Percentiles rank a stretch among this genome's conserved stretches.
Evolutionary conservation across 2,888 invertebrate genomes (phyloP).

Genomic region (Brachynemurus nebulosus): DNA sequence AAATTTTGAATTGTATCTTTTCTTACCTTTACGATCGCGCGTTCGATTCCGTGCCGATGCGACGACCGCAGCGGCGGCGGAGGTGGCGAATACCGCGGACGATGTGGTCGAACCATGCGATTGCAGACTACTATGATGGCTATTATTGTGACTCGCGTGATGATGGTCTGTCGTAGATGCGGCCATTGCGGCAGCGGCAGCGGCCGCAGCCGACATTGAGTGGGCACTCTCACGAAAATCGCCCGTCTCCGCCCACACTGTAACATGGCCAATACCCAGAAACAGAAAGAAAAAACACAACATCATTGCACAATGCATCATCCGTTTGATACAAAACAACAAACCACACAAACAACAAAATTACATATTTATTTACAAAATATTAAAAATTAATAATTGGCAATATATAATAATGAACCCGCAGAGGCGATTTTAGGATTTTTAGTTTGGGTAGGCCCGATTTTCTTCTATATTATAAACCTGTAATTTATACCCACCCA

Average conservation of each 20-base stretch:
- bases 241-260: constrained; percentile 84
- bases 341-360: no score
- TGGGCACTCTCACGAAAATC: constrained; percentile 77
- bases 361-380: no score
- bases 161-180: constrained; percentile 19
- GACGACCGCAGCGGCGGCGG: constrained; percentile 44
- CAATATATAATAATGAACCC: no score
- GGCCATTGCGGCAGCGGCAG: constrained; percentile 47
- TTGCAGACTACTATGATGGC: background rate
- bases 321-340: no score
- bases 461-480: no score
- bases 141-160: constrained; percentile 17
- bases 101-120: background rate
- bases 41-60: constrained; percentile 41
- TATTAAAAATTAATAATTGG: no score
- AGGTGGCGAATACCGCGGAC: constrained; percentile 35
- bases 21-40: constrained; percentile 50
- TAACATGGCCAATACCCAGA: constrained; percentile 27
- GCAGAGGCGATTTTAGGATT: no score
- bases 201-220: constrained; percentile 38
- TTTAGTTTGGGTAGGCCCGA: no score
- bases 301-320: constrained; percentile 20
- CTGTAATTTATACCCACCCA: no score
- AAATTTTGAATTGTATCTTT: no score
- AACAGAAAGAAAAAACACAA: constrained; percentile 13